These are phyloP conservation scores for Rhagonycha lutea DNA, from an alignment of 2,888 invertebrate genomes.

Conservation along the genomic window DNA sequence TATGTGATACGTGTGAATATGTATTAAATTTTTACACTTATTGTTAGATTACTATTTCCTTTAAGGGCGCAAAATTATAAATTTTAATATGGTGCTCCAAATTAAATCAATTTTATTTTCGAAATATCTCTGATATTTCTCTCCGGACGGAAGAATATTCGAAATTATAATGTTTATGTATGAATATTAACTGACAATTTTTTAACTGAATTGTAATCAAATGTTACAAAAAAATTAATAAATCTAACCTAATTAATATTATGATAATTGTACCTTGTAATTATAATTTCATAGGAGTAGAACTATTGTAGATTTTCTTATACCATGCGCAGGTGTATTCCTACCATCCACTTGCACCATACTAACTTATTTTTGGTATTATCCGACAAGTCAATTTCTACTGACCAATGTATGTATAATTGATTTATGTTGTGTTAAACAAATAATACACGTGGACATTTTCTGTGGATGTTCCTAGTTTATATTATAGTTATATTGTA, in stretches of 20 bases:
- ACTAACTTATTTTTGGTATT: not conserved
- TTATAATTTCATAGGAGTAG: not conserved
- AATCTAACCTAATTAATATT: not conserved
- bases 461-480: no score
- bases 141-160: not conserved
- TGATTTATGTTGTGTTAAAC: not conserved
- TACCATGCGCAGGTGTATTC: not conserved
- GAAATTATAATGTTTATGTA: not conserved
- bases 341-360: not conserved
- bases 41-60: no score
- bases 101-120: no score
- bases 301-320: not conserved
- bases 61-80: no score
- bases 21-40: no score
- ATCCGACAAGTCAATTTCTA: not conserved
- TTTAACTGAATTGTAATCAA: not conserved
- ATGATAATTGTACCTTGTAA: not conserved
- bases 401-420: not conserved
- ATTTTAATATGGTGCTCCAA: no score
- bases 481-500: no score
- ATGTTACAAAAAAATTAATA: no score
- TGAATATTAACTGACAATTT: not conserved
- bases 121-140: no score
- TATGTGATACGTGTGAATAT: no score
- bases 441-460: not conserved